Evolutionary conservation across 2,888 invertebrate genomes (phyloP).

Genomic region (Sarcophaga caerulescens): DNA sequence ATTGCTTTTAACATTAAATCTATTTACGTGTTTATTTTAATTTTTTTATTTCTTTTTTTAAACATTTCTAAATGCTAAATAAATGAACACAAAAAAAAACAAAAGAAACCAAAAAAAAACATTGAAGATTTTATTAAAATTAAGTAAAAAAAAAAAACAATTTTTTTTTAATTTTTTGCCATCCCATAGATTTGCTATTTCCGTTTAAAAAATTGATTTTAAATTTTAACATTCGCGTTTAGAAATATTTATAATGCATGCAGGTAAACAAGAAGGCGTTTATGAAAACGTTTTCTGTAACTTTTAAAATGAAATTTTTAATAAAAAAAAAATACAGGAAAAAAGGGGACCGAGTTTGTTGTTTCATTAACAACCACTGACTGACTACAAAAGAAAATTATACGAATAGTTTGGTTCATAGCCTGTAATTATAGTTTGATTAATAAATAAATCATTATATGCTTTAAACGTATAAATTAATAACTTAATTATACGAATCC

Average conservation of each 20-base stretch:
- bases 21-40: slow-evolving; percentile 39
- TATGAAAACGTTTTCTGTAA: background rate
- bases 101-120: slow-evolving; percentile 1
- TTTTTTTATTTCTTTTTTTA: background rate
- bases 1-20: slow-evolving; percentile 40
- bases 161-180: background rate
- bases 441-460: slow-evolving; percentile 13
- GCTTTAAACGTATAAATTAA: slow-evolving; percentile 36
- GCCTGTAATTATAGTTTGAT: slow-evolving; percentile 43
- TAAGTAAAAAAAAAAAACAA: slow-evolving; percentile 7
- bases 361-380: slow-evolving; percentile 22
- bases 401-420: slow-evolving; percentile 5
- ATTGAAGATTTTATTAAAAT: slow-evolving; percentile 11
- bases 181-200: slow-evolving; percentile 32
- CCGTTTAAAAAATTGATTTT: slow-evolving; percentile 17
- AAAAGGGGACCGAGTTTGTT: slow-evolving; percentile 1
- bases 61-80: background rate
- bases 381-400: no score
- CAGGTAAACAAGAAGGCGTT: slow-evolving; percentile 53
- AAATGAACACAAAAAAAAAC: no score
- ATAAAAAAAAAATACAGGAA: slow-evolving; percentile 6
- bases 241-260: background rate
- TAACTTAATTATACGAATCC: slow-evolving; percentile 54
- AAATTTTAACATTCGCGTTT: background rate
- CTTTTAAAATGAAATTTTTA: background rate